Evolutionary conservation across 2,113 vertebrate genomes (phyloP), one percentile per base, ranked within the genome.

Genomic region (Lota lota): DNA sequence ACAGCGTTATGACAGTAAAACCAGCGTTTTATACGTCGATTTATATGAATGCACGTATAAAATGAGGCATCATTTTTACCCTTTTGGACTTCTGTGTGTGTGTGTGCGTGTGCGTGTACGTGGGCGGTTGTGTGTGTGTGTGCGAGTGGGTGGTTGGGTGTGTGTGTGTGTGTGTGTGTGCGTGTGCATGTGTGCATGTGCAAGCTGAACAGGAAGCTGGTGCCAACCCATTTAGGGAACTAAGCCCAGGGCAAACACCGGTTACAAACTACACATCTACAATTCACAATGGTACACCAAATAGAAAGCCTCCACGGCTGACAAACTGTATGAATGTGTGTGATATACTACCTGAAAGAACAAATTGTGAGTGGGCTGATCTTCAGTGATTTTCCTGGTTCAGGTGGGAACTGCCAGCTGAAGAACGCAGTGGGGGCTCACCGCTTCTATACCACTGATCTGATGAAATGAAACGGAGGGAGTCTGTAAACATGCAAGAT

Each of bases 101-200:
- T 56, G 53, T n/a, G 53, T 18, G 53, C 18, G 17, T 56, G 53
- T 56, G 53, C 18, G 53, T 56, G 53, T n/a, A 2, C 14, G 17
- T 56, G 51, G 2, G 51, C 12, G 51, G 2, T 3, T 53, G 51
- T 53, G 51, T 53, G 51, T 53, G 51, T 53, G 51, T 53, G 51
- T 17, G 12, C 12, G 51, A 56, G 62, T 36, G 62, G n/a, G 51
- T 40, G 51, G 15, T 22, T 36, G 51, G 22, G 64, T 22, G 22
- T 66, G 64, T 54, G 64, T 66, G 64, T 66, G 64, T 54, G 64
- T 22, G 64, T 1, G 51, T 57, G 65, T 58, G n/a, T 56, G 16
- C 17, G 53, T 18, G 17, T 56, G 53, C 16, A 18, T 56, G 16
- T 18, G 65, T 17, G 11, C 60, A 28, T 16, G 57, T 51, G 19